Evolutionary conservation across 2,888 invertebrate genomes (phyloP), one percentile per base, ranked within the genome.

Genomic region (Tenthredo notha): DNA sequence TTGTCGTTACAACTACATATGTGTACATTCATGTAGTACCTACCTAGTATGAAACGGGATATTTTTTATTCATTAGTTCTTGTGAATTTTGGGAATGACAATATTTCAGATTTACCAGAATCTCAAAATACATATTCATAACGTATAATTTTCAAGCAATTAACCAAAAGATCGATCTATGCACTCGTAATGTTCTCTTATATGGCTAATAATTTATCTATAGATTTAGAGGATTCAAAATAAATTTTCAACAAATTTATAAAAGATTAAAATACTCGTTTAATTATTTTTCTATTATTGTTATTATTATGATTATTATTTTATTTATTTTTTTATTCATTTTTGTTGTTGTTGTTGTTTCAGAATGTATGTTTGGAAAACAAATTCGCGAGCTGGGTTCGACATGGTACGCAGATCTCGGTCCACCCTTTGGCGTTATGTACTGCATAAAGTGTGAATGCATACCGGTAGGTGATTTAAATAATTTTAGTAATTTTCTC

Each of bases 401-500:
- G 82, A 96, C 97, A 90, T 99, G 98, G 98, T 97, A 97, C 92
- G 98, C 98, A 82, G 98, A 98, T 93, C 95, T 99, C 89, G 98
- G 98, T 85, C 97, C 98, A 84, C 98, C 98, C 25, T 98, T 98
- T 93, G 98, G 98, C 87, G 96, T 98, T 88, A 97, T 98, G 96
- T 97, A 97, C 94, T 99, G 98, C 95, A 98, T 98, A 94, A 97
- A 97, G 95, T 99, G 98, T 95, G 97, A 98, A 95, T 98, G 98
- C 95, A 95, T 98, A 91, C 96, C 97, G 95, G 98, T 98, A 96
- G 97, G 98, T 97, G 93, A 18, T 29, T 29, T 47, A 18, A 70
- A 33, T 18, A 70, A 70, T 29, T 15, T 61, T 9, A 61, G 15
- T 50, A 4, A 50, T 50, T 15, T 15, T 50, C 18, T 50, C 18